A percentile compares a stretch with the other conserved stretches of the same genome.
phyloP scores from a whole-genome alignment of 2,888 invertebrate genomes.

The Zeuzera pyrina region DNA sequence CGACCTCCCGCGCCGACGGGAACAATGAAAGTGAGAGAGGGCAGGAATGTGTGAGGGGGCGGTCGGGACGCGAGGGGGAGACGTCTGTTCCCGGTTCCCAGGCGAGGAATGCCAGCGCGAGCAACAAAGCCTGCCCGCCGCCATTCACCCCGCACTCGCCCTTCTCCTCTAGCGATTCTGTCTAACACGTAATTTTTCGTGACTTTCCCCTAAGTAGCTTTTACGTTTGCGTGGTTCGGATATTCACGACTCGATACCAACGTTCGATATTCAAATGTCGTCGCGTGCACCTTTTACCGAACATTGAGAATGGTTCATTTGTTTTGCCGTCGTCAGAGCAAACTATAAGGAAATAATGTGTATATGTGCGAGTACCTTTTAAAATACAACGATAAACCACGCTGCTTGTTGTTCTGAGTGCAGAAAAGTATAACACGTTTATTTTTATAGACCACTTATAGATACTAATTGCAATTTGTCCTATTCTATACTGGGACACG shows the following conservation, averaged over 20 bases:
- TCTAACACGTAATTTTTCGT: conserved; percentile 57
- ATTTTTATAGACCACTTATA: too few relatives aligned
- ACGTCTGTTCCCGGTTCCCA: conserved; percentile 62
- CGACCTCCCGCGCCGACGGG: conserved; percentile 68
- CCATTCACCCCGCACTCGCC: conserved; percentile 56
- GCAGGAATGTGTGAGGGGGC: conserved; percentile 54
- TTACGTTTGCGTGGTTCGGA: conserved; percentile 35
- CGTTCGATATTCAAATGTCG: conserved; percentile 40
- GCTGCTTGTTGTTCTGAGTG: too few relatives aligned
- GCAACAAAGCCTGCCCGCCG: conserved; percentile 68
- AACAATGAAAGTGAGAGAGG: conserved; percentile 72
- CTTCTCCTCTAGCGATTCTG: conserved; percentile 36
- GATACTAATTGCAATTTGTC: too few relatives aligned
- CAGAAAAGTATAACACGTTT: too few relatives aligned
- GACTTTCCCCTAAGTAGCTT: conserved; percentile 51
- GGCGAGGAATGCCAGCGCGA: conserved; percentile 70
- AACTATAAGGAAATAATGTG: too few relatives aligned
- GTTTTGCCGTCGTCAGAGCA: too few relatives aligned
- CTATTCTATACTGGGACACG: too few relatives aligned
- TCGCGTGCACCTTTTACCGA: conserved; percentile 27
- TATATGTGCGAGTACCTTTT: too few relatives aligned
- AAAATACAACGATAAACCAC: too few relatives aligned
- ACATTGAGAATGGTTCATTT: too few relatives aligned
- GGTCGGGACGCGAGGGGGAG: conserved; percentile 32
- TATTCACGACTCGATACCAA: conserved; percentile 25